Evolutionary conservation across 1,140 invertebrate species (phyloP).

Genomic region (Drosophila biarmipes): DNA sequence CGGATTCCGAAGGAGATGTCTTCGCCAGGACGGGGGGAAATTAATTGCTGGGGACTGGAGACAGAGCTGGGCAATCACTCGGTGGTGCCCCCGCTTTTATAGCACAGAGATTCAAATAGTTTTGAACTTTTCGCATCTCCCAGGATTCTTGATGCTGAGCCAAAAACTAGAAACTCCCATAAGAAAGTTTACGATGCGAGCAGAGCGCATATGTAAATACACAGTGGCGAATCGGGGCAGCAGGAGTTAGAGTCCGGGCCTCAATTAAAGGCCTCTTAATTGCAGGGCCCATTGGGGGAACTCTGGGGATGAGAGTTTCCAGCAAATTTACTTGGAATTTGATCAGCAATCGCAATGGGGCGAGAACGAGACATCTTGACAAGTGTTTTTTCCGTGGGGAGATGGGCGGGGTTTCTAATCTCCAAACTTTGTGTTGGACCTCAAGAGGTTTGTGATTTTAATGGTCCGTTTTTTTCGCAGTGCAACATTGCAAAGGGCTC

Average conservation of each 20-base stretch:
- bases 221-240: slow-evolving; percentile 48
- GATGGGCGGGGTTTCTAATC: neutral
- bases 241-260: neutral
- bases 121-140: slow-evolving; percentile 69
- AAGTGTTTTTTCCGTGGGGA: neutral
- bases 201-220: slow-evolving; percentile 68
- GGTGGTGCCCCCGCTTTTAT: slow-evolving; percentile 49
- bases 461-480: slow-evolving; percentile 45
- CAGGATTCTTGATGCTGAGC: slow-evolving; percentile 70
- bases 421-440: neutral
- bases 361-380: slow-evolving; percentile 8
- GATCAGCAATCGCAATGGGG: slow-evolving; percentile 36
- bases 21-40: slow-evolving; percentile 8
- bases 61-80: slow-evolving; percentile 25
- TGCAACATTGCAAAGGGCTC: slow-evolving; percentile 54
- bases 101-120: slow-evolving; percentile 64
- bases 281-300: slow-evolving; percentile 22
- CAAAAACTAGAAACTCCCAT: slow-evolving; percentile 80
- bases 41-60: slow-evolving; percentile 35
- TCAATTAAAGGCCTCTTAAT: slow-evolving; percentile 67
- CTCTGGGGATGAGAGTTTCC: slow-evolving; percentile 28
- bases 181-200: slow-evolving; percentile 77
- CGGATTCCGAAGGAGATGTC: neutral
- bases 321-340: slow-evolving; percentile 55
- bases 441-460: slow-evolving; percentile 4